These are phyloP conservation scores for Scaptomyza parva DNA, from an alignment of 2,888 invertebrate genomes.

Conservation along the genomic window DNA sequence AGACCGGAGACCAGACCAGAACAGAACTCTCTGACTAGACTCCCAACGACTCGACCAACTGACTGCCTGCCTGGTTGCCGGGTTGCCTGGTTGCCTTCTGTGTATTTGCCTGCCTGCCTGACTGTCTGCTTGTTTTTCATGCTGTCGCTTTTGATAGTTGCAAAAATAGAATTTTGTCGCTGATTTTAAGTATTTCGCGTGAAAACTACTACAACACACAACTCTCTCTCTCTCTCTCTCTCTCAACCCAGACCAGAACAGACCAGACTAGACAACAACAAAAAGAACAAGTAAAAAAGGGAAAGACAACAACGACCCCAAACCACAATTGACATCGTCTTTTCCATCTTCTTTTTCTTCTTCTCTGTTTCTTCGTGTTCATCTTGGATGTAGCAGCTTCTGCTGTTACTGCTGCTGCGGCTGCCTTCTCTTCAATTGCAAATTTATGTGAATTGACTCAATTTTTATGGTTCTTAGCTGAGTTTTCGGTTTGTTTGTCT, in stretches of 20 bases:
- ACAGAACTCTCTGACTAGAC: conserved; percentile 5
- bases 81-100: conserved; percentile 51
- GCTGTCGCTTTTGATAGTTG: conserved; percentile 69
- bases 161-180: conserved; percentile 79
- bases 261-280: conserved; percentile 23
- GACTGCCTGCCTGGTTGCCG: conserved; percentile 47
- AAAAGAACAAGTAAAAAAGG: conserved; percentile 7
- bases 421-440: conserved; percentile 68
- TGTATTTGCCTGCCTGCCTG: too few relatives aligned
- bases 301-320: conserved; percentile 9
- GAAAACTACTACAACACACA: conserved; percentile 64
- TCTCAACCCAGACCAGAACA: conserved; percentile 54
- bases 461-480: conserved; percentile 68
- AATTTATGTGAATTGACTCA: conserved; percentile 79
- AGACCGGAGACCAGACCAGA: not conserved
- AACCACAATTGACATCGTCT: conserved; percentile 1
- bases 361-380: not conserved
- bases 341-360: not conserved
- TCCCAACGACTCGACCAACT: conserved; percentile 36
- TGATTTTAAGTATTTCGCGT: conserved; percentile 81
- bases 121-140: conserved; percentile 59
- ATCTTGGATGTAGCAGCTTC: not conserved
- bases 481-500: conserved; percentile 26
- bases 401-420: too few relatives aligned
- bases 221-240: conserved; percentile 1